Evolutionary conservation across 2,888 invertebrate genomes (phyloP).

Genomic region (Cybosia mesomella): DNA sequence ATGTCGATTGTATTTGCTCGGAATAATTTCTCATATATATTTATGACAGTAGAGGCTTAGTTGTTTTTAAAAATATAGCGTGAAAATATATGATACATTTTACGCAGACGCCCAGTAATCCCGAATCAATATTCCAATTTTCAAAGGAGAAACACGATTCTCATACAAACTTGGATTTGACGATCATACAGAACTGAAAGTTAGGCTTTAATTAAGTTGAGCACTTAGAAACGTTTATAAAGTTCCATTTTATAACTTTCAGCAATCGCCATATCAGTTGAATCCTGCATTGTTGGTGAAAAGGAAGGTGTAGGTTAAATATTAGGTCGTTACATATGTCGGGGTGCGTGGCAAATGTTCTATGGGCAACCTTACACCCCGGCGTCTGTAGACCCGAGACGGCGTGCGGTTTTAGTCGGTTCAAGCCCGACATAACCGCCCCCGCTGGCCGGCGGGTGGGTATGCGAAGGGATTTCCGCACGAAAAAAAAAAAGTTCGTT

Average conservation of each 20-base stretch:
- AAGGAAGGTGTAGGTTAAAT: too few relatives aligned
- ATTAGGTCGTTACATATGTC: too few relatives aligned
- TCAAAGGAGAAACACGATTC: neutral
- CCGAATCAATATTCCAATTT: neutral
- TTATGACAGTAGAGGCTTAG: neutral
- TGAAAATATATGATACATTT: neutral
- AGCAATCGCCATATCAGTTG: too few relatives aligned
- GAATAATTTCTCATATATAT: neutral
- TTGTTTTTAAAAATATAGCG: constrained; percentile 4
- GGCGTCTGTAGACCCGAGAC: too few relatives aligned
- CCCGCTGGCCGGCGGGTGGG: too few relatives aligned
- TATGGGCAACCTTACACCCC: too few relatives aligned
- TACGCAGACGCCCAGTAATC: neutral
- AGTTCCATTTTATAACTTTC: neutral
- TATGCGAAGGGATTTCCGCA: too few relatives aligned
- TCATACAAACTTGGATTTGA: neutral
- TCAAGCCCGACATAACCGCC: too few relatives aligned
- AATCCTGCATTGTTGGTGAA: too few relatives aligned
- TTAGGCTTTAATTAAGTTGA: neutral
- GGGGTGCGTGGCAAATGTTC: too few relatives aligned
- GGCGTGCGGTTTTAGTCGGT: too few relatives aligned
- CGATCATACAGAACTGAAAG: neutral
- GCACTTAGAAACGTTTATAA: neutral
- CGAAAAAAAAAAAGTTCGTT: too few relatives aligned
- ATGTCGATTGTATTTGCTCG: neutral